These are phyloP conservation scores for Reinhardtius hippoglossoides DNA, from an alignment of 2,113 vertebrate genomes.

Conservation along the genomic window DNA sequence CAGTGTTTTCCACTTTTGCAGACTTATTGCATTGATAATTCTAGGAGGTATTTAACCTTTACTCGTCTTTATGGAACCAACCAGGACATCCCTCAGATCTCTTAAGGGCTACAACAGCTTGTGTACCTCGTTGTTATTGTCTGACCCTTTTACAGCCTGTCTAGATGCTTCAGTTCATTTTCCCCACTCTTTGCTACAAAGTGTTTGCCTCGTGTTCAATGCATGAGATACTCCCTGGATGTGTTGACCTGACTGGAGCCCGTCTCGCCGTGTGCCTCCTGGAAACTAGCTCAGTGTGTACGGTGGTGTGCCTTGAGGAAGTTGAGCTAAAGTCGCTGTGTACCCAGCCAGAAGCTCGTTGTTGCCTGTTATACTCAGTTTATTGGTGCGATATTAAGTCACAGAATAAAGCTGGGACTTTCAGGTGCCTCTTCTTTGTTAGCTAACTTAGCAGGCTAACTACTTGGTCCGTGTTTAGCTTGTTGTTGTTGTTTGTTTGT, in stretches of 20 bases:
- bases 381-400: not conserved
- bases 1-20: not conserved
- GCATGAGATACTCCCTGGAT: not conserved
- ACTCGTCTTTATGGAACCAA: too few relatives aligned
- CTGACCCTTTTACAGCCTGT: not conserved
- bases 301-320: not conserved
- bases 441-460: not conserved
- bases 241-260: not conserved
- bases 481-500: not conserved
- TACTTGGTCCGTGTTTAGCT: not conserved
- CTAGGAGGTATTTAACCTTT: too few relatives aligned
- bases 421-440: not conserved
- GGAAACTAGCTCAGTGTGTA: slow-evolving; percentile 53
- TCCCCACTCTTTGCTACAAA: too few relatives aligned
- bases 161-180: too few relatives aligned
- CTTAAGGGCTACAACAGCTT: not conserved
- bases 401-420: not conserved
- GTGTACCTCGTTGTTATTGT: not conserved
- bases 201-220: too few relatives aligned
- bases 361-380: not conserved
- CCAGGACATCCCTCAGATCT: too few relatives aligned
- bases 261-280: not conserved
- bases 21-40: too few relatives aligned
- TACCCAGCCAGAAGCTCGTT: not conserved
- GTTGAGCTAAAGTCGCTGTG: too few relatives aligned